Evolutionary conservation across 1,140 invertebrate species (phyloP), one percentile per base, ranked within the genome.

Genomic region (Chrysomallon squamiferum): DNA sequence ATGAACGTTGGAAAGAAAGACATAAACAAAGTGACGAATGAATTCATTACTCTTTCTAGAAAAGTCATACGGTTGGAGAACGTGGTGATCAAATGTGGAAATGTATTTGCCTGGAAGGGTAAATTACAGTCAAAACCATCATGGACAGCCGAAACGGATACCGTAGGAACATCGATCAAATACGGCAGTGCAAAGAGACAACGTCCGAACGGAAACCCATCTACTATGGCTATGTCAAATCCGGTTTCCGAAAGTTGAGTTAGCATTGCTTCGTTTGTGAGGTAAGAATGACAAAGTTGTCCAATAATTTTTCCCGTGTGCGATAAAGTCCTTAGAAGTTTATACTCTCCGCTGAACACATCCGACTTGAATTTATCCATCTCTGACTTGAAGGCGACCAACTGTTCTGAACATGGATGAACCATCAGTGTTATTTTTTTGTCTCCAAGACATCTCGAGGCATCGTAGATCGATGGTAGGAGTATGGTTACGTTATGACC

Each of bases 401-500:
- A 25, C 22, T 27, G 15, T 18, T 27, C 2, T 3, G 3, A 20
- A 15, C 15, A 20, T 3, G 3, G 3, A 4, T 3, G 4, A 18
- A 27, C 29, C 22, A 54, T 15, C n/a, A 30, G 22, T 13, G n/a
- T 30, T 13, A 3, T 54, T 18, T 54, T 30, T 1, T 15, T 18
- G 15, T 30, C 29, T 3, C 50, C 50, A 11, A 54, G 22, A 54
- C 50, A 54, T 6, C 15, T 27, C 15, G 9, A 20, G 25, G 25
- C 22, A 27, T 54, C 50, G 25, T 4, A 54, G 50, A 54, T 7
- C 15, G 35, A 30, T 15, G 11, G 18, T 3, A 30, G 18, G 25
- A 54, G 29, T 11, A 54, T 4, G 50, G 50, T 58, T 2, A 68
- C 66, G 30, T 59, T 29, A n/a, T 68, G 66, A 18, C 66, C 66